A percentile compares a stretch with the other conserved stretches of the same genome.
These are phyloP conservation scores for Nestor notabilis DNA, from an alignment of 2,113 vertebrate species.

Conservation along the genomic window DNA sequence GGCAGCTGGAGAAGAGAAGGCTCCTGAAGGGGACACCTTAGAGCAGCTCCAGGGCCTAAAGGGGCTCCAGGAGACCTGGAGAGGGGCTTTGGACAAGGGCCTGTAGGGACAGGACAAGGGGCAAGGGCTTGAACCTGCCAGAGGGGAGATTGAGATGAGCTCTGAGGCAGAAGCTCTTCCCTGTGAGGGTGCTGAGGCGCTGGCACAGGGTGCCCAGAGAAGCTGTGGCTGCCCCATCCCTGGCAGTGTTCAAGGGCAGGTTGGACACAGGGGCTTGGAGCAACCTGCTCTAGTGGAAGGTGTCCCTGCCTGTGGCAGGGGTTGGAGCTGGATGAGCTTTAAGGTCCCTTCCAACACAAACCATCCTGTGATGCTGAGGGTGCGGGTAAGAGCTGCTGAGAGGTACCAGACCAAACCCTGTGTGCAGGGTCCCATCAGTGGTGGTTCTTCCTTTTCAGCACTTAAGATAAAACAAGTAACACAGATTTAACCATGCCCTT, in stretches of 20 bases:
- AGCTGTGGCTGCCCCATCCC: neutral
- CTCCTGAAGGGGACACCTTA: too few relatives aligned
- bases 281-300: accelerated
- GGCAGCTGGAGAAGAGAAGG: neutral
- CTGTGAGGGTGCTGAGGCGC: too few relatives aligned
- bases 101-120: too few relatives aligned
- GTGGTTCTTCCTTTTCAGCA: neutral
- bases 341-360: neutral
- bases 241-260: neutral
- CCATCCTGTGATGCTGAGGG: neutral
- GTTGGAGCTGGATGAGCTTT: neutral
- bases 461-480: neutral
- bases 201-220: neutral
- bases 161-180: too few relatives aligned
- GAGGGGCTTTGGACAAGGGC: too few relatives aligned
- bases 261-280: accelerated
- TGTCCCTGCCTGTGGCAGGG: neutral
- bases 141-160: too few relatives aligned
- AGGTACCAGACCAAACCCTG: neutral
- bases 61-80: too few relatives aligned
- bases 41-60: too few relatives aligned
- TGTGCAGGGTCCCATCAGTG: neutral
- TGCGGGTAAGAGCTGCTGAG: too few relatives aligned
- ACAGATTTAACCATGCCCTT: neutral
- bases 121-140: too few relatives aligned